These are phyloP conservation scores for Misgurnus mizolepis DNA, from an alignment of 2,113 vertebrate species.

Conservation along the genomic window DNA sequence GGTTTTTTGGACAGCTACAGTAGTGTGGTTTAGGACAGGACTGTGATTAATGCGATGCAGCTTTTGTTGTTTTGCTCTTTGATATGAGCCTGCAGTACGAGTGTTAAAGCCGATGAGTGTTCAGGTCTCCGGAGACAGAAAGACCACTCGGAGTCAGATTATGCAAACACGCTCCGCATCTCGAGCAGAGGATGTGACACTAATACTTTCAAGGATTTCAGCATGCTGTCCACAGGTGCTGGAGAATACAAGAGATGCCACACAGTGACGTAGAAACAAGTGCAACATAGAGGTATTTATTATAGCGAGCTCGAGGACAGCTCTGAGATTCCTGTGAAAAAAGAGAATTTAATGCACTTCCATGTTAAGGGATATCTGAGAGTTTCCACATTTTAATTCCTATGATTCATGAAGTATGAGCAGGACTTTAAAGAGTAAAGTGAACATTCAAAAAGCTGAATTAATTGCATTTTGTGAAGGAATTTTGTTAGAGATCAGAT, in stretches of 20 bases:
- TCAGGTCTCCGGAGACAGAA: constrained; percentile 14
- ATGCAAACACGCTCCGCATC: constrained; percentile 32
- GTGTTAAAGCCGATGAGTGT: constrained; percentile 7
- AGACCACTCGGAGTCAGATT: constrained; percentile 31
- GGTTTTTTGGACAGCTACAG: too few species aligned
- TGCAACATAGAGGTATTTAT: too few species aligned
- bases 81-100: neutral
- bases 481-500: too few species aligned
- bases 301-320: too few species aligned
- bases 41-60: neutral
- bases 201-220: constrained; percentile 26
- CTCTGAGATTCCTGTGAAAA: constrained; percentile 11
- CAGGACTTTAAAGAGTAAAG: neutral
- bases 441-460: neutral
- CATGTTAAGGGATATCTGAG: neutral
- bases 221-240: constrained; percentile 7
- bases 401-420: neutral
- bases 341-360: neutral
- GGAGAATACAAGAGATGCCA: neutral
- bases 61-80: constrained; percentile 29
- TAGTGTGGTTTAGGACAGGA: neutral
- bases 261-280: neutral
- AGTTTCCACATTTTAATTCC: neutral
- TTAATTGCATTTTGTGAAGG: too few species aligned
- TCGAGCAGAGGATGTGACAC: constrained; percentile 41